phyloP scores from a whole-genome alignment of 2,888 invertebrate species.

The Pomacea canaliculata region DNA sequence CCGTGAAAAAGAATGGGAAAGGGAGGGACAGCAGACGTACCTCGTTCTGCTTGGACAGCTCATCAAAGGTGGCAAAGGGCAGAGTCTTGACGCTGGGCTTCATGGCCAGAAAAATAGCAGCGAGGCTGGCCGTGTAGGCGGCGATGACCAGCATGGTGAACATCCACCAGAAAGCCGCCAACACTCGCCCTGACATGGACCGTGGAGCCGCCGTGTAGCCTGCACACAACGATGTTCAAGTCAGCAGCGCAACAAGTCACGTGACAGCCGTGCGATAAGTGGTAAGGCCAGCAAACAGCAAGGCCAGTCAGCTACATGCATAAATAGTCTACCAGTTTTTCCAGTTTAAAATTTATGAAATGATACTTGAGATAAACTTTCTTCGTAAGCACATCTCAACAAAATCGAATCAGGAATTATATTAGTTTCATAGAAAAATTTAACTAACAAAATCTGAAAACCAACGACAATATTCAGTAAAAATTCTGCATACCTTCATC shows the following conservation, averaged over 20 bases:
- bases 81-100: conserved; percentile 32
- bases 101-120: conserved; percentile 35
- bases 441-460: too few species aligned
- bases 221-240: neutral
- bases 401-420: too few species aligned
- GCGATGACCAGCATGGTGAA: conserved; percentile 39
- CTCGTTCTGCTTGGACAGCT: conserved; percentile 31
- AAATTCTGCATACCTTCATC: too few species aligned
- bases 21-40: conserved; percentile 8
- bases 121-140: conserved; percentile 38
- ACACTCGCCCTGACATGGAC: conserved; percentile 40
- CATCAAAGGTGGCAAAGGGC: conserved; percentile 38
- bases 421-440: too few species aligned
- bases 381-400: too few species aligned
- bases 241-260: neutral
- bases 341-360: too few species aligned
- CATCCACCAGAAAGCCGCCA: conserved; percentile 45
- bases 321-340: too few species aligned
- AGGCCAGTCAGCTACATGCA: too few species aligned
- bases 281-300: too few species aligned
- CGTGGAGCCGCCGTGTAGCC: conserved; percentile 39
- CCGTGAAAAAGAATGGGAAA: too few species aligned
- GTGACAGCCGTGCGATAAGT: neutral
- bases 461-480: too few species aligned
- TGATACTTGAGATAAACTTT: too few species aligned